Percentiles rank a stretch among this genome's conserved stretches.
phyloP scores from a whole-genome alignment of 1,140 invertebrate genomes.

The Aleiodes sp. region DNA sequence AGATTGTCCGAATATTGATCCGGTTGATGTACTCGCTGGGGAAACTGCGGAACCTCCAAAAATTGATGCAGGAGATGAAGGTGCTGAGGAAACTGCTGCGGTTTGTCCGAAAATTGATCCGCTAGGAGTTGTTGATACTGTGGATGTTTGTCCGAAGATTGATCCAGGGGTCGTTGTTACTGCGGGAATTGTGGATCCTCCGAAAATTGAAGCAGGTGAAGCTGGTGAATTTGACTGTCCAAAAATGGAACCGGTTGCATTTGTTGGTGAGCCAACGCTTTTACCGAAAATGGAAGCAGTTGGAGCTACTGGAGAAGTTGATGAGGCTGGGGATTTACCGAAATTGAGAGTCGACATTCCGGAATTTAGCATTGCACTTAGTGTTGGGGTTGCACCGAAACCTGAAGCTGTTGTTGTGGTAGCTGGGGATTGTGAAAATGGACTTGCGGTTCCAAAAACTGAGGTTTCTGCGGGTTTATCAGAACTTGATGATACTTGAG shows the following conservation, averaged over 20 bases:
- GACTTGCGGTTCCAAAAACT: constrained; percentile 38
- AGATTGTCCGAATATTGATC: constrained; percentile 17
- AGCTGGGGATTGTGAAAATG: not conserved
- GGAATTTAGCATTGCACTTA: no score
- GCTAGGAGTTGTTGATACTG: not conserved
- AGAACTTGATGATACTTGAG: not conserved
- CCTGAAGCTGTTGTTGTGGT: constrained; percentile 29
- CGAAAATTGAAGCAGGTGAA: constrained; percentile 20
- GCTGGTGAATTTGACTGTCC: constrained; percentile 15
- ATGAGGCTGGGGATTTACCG: no score
- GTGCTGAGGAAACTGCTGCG: not conserved
- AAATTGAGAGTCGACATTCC: no score
- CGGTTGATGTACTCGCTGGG: not conserved
- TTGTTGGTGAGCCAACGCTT: constrained; percentile 16
- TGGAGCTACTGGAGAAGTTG: no score
- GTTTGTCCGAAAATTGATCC: not conserved
- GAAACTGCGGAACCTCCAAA: constrained; percentile 28
- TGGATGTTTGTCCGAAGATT: constrained; percentile 18
- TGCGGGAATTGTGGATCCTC: not conserved
- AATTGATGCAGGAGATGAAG: constrained; percentile 22
- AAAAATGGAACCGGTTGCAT: constrained; percentile 3
- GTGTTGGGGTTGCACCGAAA: not conserved
- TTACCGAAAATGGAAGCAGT: constrained; percentile 24
- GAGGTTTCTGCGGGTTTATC: constrained; percentile 20
- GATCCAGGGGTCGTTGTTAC: not conserved